Conservation (phyloP, 2,888 invertebrate species). For the Cryptocheilus praepositus region DNA sequence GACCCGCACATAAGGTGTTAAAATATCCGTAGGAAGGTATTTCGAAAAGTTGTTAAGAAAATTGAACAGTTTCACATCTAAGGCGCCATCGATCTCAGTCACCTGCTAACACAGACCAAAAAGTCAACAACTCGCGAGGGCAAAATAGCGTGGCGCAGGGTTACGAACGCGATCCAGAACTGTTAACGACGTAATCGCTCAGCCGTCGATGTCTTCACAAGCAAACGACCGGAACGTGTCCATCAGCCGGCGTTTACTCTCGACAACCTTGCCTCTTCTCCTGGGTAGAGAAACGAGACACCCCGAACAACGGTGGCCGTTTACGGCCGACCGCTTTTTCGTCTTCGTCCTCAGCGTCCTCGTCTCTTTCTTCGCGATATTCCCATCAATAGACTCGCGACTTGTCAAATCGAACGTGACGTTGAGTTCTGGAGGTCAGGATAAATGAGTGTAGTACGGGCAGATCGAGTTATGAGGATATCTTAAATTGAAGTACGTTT, state of each 20-base stretch:
- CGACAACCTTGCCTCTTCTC: not conserved
- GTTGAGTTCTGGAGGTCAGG: not conserved
- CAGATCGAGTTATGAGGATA: not conserved
- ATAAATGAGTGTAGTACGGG: not conserved
- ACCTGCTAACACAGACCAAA: no score
- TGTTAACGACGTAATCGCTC: conserved; percentile 56
- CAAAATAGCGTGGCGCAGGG: conserved; percentile 9
- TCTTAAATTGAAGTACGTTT: not conserved
- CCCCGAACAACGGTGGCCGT: conserved; percentile 5
- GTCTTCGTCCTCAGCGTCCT: not conserved
- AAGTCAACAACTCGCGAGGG: conserved; percentile 8
- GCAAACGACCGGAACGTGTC: conserved; percentile 35
- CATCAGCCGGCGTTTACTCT: not conserved
- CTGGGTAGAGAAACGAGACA: not conserved
- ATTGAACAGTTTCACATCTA: no score
- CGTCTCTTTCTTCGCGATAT: conserved; percentile 9
- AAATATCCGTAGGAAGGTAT: no score
- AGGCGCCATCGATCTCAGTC: no score
- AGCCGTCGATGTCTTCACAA: conserved; percentile 28
- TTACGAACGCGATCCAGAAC: conserved; percentile 46
- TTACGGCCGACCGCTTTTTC: conserved; percentile 11
- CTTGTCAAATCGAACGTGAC: conserved; percentile 4
- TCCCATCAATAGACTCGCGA: conserved; percentile 10
- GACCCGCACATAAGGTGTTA: no score
- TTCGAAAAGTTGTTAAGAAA: no score